phyloP scores from a whole-genome alignment of 2,888 invertebrate species.

The Notodonta ziczac region DNA sequence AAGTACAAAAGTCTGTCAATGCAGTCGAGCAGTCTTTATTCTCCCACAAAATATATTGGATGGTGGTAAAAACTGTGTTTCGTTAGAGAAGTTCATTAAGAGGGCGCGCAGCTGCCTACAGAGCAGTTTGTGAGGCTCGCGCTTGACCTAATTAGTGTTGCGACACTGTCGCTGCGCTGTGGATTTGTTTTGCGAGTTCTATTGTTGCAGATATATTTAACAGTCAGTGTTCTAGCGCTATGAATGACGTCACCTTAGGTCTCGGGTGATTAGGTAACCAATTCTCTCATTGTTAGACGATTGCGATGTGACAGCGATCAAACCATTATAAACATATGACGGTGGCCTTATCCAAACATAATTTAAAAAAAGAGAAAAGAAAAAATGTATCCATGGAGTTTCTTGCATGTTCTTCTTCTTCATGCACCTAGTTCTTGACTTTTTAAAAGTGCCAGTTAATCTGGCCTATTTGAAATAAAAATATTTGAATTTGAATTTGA shows the following conservation, averaged over 20 bases:
- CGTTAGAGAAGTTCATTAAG: conserved; percentile 75
- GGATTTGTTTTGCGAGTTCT: conserved; percentile 61
- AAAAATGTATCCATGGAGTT: no score
- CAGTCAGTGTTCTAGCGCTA: conserved; percentile 28
- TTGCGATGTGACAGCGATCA: no score
- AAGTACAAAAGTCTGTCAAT: not conserved
- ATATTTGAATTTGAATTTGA: no score
- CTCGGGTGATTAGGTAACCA: conserved; percentile 27
- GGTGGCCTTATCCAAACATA: no score
- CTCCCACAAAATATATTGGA: not conserved
- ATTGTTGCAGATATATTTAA: conserved; percentile 52
- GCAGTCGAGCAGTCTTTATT: not conserved
- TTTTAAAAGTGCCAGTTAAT: no score
- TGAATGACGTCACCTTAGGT: conserved; percentile 36
- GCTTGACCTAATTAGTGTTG: conserved; percentile 75
- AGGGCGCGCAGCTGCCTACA: conserved; percentile 59
- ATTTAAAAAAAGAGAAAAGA: no score
- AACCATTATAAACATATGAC: no score
- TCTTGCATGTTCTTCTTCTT: no score
- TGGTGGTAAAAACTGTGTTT: conserved; percentile 67
- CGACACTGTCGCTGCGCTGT: conserved; percentile 62
- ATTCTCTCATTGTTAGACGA: no score
- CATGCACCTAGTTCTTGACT: no score
- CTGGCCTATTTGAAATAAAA: no score
- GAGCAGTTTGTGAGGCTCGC: conserved; percentile 67